Percentiles rank a stretch among this genome's conserved stretches.
These are phyloP conservation scores for Kryptolebias marmoratus DNA, from an alignment of 2,113 vertebrate species.

Conservation along the genomic window DNA sequence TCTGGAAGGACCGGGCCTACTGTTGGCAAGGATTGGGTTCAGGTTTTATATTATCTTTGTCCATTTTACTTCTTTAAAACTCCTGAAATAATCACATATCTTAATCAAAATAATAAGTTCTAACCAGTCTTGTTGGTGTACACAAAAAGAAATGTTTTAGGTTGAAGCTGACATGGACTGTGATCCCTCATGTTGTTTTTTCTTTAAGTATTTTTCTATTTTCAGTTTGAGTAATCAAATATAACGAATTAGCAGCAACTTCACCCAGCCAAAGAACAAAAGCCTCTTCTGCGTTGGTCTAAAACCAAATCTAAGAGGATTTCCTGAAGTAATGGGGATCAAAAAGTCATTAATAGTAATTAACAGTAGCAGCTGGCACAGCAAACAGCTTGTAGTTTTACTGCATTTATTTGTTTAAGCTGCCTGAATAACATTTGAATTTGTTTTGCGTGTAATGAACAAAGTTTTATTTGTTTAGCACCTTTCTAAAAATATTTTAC, in stretches of 20 bases:
- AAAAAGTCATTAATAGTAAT: slow-evolving; percentile 54
- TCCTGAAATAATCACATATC: too few relatives aligned
- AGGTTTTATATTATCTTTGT: too few relatives aligned
- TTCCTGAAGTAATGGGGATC: slow-evolving; percentile 41
- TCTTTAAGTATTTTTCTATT: neutral
- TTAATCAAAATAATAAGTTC: too few relatives aligned
- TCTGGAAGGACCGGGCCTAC: neutral
- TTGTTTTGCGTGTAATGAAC: too few relatives aligned
- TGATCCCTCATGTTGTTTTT: neutral
- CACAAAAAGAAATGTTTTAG: neutral
- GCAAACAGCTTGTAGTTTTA: slow-evolving; percentile 2
- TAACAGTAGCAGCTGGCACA: slow-evolving; percentile 43
- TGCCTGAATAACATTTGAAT: too few relatives aligned
- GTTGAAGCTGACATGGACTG: neutral
- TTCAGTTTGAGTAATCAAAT: neutral
- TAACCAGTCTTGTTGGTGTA: too few relatives aligned
- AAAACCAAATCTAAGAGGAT: slow-evolving; percentile 50
- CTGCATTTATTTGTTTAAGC: too few relatives aligned
- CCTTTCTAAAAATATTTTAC: too few relatives aligned
- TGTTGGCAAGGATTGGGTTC: slow-evolving; percentile 5
- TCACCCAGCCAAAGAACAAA: slow-evolving; percentile 7
- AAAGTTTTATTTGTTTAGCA: too few relatives aligned
- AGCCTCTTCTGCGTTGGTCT: slow-evolving; percentile 35
- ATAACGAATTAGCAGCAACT: neutral
- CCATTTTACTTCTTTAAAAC: too few relatives aligned